Base-by-base conservation (phyloP, 2,113 vertebrate species). In the Pollachius pollachius region DNA sequence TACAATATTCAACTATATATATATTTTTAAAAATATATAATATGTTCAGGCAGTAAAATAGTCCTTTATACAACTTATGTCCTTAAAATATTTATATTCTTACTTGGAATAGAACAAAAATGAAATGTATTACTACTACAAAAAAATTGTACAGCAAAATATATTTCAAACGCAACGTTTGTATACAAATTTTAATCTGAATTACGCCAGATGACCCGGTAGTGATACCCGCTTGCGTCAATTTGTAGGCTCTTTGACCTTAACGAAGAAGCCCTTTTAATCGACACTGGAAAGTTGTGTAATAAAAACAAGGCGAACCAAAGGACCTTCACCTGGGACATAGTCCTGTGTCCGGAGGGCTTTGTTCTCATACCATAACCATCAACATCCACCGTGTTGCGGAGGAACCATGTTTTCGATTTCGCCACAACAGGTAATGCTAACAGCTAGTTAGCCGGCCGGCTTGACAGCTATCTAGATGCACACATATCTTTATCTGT, bases 351-450 rank as follows among this genome's bases (percentile, higher is more conserved):
- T 2, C 11, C 25, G 25, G 5, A 58, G 76, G 69, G 77, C 59
- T 37, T 27, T 66, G 60, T 69, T 67, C 62, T 74, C 65, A 52
- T 6, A 58, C 23, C 57, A 3, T 17, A 9, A 62, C 58, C 64
- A 65, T 69, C 8, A 15, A n/a, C 57, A 19, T 15, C 73, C 65
- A 56, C 16, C 2, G 11, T 19, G 2, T 21, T 8, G 17, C 3
- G 8, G 41, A 15, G 65, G 30, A 72, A 88, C 77, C 52, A 92
- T 92, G 91, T 90, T 92, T 81, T 91, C 90, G 1, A 71, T 92
- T 15, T 75, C 90, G 66, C 84, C 86, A 1, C 91, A 90, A 74
- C 91, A 90, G 89, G 91, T 92, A 86, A 84, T 48, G 59, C 5
- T 56, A 15, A 37, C 13, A 70, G 62, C 62, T 63, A 68, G n/a